These are phyloP conservation scores for Eilema caniola DNA, from an alignment of 2,888 invertebrate species.

Conservation along the genomic window DNA sequence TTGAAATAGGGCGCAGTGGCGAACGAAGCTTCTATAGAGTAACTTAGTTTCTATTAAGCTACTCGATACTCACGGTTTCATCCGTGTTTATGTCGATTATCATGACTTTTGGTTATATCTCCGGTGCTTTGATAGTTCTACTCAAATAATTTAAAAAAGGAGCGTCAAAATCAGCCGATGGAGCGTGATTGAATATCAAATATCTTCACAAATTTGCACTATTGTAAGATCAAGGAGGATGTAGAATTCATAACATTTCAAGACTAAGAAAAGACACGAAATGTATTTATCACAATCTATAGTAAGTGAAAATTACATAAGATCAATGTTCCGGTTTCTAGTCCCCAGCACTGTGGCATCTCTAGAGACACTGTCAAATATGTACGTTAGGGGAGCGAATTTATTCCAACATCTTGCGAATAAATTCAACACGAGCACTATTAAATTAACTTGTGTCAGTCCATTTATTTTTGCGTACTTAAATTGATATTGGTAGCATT, in stretches of 20 bases:
- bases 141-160: too few species aligned
- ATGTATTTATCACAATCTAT: conserved; percentile 33
- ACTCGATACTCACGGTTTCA: neutral
- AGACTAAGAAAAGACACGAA: too few species aligned
- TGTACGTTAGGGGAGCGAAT: conserved; percentile 37
- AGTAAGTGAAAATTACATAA: conserved; percentile 44
- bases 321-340: conserved; percentile 46
- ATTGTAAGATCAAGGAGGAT: too few species aligned
- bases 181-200: too few species aligned
- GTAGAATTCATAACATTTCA: too few species aligned
- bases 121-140: too few species aligned
- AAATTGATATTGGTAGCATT: conserved; percentile 13
- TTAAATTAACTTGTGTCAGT: conserved; percentile 31
- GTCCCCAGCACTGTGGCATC: conserved; percentile 36
- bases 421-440: conserved; percentile 39
- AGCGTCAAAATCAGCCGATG: too few species aligned
- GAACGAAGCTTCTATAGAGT: neutral
- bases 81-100: too few species aligned
- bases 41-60: neutral
- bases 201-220: too few species aligned
- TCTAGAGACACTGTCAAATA: conserved; percentile 56
- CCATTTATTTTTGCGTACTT: conserved; percentile 18
- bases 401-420: conserved; percentile 37
- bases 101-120: too few species aligned
- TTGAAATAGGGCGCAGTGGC: neutral